Evolutionary conservation across 2,113 vertebrate genomes (phyloP), one percentile per base, ranked within the genome.

Genomic region (Entomyzon cyanotis): DNA sequence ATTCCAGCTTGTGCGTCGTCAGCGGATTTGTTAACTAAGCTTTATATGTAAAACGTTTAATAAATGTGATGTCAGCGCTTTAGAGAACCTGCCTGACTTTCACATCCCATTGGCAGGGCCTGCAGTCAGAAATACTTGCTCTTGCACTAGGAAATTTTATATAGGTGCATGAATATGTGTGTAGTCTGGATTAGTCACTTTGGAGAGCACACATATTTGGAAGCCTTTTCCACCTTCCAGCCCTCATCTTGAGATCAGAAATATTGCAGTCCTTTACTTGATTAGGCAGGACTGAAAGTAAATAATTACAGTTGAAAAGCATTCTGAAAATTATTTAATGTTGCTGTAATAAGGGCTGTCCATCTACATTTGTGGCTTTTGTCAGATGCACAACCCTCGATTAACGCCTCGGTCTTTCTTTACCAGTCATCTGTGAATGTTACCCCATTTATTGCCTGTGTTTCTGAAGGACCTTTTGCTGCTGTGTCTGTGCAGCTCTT

Each of bases 21-120:
- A 81, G 89, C 27, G 1, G 76, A 75, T 92, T 94, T 92, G 75
- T 88, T 96, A 95, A 77, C 90, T 93, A 81, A 90, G 49, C 81
- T 90, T 64, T 81, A 62, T 62, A 76, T 58, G 62, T 93, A 81
- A 93, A 95, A 84, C 4, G 5, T 89, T 84, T 84, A 78, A 46
- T 88, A 94, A 93, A 49, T 74, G 53, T 12, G 0, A 50, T 81
- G 58, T 81, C 88, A 73, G 64, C 16, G 0, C 77, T 92, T 69
- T 28, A 27, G 39, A 60, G 74, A 75, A 50, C 69, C 67, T 47
- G 31, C 68, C 69, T 95, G 90, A 52, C 73, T 89, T 95, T 90
- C 33, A 18, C 52, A 65, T 90, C 55, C 63, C 67, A 12, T 15
- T 79, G n/a, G 64, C 65, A 81, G n/a, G 23, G 37, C 46, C 28